phyloP scores from a whole-genome alignment of 2,888 invertebrate genomes.

The Rhyacophila evoluta region DNA sequence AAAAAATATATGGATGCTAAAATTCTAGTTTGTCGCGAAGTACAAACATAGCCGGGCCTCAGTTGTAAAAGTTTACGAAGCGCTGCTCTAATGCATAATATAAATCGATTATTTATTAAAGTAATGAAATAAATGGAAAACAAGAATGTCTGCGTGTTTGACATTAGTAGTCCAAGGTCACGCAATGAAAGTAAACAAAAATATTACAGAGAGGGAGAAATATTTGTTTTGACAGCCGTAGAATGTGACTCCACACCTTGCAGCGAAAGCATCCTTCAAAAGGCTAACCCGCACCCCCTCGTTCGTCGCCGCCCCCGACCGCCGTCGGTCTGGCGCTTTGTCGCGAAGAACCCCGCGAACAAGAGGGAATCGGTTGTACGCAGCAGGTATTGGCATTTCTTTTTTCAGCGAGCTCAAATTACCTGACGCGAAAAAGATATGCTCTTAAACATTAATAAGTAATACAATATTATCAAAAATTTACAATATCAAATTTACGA shows the following conservation, averaged over 20 bases:
- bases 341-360: neutral
- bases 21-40: too few relatives aligned
- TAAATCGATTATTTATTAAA: too few relatives aligned
- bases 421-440: neutral
- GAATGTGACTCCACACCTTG: neutral
- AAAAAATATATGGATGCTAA: too few relatives aligned
- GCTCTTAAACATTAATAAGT: neutral
- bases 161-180: slow-evolving; percentile 22
- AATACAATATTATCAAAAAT: neutral
- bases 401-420: neutral
- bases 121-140: slow-evolving; percentile 10
- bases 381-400: neutral
- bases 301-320: neutral
- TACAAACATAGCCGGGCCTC: too few relatives aligned
- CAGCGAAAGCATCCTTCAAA: neutral
- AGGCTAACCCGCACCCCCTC: neutral
- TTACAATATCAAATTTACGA: neutral
- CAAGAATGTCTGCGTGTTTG: slow-evolving; percentile 14
- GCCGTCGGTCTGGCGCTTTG: neutral
- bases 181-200: neutral
- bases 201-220: neutral
- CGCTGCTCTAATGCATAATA: too few relatives aligned
- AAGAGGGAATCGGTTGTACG: neutral
- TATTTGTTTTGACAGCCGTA: slow-evolving; percentile 5
- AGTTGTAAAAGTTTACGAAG: too few relatives aligned